These are phyloP conservation scores for Lucilia sericata DNA, from an alignment of 1,140 invertebrate species.

Conservation along the genomic window DNA sequence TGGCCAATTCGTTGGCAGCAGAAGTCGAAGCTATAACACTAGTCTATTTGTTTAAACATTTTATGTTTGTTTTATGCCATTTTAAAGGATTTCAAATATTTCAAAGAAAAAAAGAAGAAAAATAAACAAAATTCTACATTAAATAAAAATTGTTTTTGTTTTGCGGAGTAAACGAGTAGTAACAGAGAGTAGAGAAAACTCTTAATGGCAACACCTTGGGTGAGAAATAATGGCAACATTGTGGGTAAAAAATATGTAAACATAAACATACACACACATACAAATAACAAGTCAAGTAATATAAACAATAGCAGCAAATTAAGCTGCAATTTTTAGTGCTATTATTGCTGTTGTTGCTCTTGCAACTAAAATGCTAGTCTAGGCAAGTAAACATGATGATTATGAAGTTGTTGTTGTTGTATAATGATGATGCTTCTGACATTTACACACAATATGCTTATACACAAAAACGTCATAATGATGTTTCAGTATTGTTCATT, in stretches of 20 bases:
- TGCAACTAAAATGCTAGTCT: neutral
- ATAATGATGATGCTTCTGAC: neutral
- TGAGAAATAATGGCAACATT: neutral
- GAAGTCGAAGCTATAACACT: neutral
- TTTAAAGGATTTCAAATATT: neutral
- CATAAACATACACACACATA: slow-evolving; percentile 68
- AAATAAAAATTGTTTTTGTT: neutral
- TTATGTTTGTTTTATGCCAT: neutral
- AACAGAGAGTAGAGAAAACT: neutral
- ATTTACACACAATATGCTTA: neutral
- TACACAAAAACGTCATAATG: neutral
- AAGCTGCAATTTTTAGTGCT: slow-evolving; percentile 23
- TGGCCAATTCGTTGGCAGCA: neutral
- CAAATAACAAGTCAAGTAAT: slow-evolving; percentile 60
- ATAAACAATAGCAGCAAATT: slow-evolving; percentile 33
- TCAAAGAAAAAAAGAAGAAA: neutral
- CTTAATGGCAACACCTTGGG: neutral
- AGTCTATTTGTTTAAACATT: neutral
- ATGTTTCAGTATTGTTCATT: neutral
- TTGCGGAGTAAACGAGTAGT: neutral
- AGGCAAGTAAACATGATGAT: no score
- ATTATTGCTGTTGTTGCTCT: neutral
- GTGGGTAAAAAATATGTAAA: neutral
- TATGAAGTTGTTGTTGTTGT: no score
- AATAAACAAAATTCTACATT: neutral